These are phyloP conservation scores for Urechis unicinctus DNA, from an alignment of 2,888 invertebrate species.

Conservation along the genomic window DNA sequence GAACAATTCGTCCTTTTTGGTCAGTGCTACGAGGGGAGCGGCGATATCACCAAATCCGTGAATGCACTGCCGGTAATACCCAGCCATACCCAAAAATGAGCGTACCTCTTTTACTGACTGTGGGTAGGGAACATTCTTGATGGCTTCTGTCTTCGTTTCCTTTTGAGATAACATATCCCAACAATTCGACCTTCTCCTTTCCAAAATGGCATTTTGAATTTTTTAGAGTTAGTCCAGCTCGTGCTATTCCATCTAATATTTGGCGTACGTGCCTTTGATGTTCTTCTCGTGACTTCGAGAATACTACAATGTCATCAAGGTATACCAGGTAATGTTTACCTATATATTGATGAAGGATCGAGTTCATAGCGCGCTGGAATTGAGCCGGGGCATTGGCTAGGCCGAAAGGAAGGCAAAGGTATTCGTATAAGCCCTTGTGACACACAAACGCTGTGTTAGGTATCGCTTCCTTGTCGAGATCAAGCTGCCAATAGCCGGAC, in stretches of 20 bases:
- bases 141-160: conserved; percentile 4
- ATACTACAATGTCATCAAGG: conserved; percentile 5
- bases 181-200: neutral
- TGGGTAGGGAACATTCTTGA: neutral
- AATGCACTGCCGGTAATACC: too few relatives aligned
- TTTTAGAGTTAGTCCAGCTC: neutral
- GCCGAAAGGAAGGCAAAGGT: conserved; percentile 6
- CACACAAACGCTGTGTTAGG: conserved; percentile 10
- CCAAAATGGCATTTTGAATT: too few relatives aligned
- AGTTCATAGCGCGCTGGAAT: conserved; percentile 8
- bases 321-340: conserved; percentile 1
- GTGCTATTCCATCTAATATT: neutral
- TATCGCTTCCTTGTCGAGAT: neutral
- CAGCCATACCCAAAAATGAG: too few relatives aligned
- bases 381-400: conserved; percentile 6
- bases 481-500: conserved; percentile 6
- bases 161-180: neutral
- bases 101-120: neutral
- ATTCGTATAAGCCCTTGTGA: conserved; percentile 8
- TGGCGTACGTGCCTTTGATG: neutral
- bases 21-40: too few relatives aligned
- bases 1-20: too few relatives aligned
- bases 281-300: neutral
- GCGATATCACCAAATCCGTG: too few relatives aligned
- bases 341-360: neutral